Evolutionary conservation across 2,888 invertebrate genomes (phyloP), one percentile per base, ranked within the genome.

Genomic region (Eudasyphora cyanicolor): DNA sequence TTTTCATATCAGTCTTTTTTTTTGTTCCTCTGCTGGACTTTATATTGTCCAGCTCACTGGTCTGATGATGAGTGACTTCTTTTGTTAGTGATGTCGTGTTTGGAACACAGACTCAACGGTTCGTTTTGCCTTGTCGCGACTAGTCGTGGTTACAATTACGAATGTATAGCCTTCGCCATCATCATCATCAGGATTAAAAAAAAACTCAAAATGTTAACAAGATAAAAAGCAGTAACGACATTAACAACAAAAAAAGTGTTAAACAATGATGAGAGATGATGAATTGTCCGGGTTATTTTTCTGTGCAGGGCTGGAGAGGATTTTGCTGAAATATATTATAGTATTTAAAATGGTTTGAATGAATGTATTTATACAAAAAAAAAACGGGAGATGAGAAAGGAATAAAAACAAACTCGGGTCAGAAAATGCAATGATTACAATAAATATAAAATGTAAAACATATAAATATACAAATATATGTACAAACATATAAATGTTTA

Each of bases 231-330:
- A 71, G 27, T 27, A 82, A 49, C 12, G 29, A 71, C 60, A 74
- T 14, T 4, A 42, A 64, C 14, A 69, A 71, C 54, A 49, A 75
- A 64, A 80, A 73, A 83, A 51, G 2, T 67, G 64, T 76, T 81
- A 67, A 70, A 82, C 82, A 85, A 79, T 82, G 73, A 82, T 74
- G 70, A 79, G 82, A 21, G 76, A 49, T 82, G 82, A 77, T 82
- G 84, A 82, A 82, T 82, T 79, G 79, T 67, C 35, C 14, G 67
- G 35, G 21, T 54, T 19, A 42, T 42, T 21, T n/a, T n/a, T n/a
- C 21, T 64, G 17, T n/a, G 32, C 32, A n/a, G 12, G 3, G 45
- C 14, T 14, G 8, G 21, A n/a, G 21, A 19, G 67, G n/a, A n/a
- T n/a, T n/a, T n/a, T 42, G 38, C 14, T 67, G 67, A 67, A 67